A percentile compares a stretch with the other conserved stretches of the same genome.
These are phyloP conservation scores for Pelosia muscerda DNA, from an alignment of 2,888 invertebrate species.

Conservation along the genomic window DNA sequence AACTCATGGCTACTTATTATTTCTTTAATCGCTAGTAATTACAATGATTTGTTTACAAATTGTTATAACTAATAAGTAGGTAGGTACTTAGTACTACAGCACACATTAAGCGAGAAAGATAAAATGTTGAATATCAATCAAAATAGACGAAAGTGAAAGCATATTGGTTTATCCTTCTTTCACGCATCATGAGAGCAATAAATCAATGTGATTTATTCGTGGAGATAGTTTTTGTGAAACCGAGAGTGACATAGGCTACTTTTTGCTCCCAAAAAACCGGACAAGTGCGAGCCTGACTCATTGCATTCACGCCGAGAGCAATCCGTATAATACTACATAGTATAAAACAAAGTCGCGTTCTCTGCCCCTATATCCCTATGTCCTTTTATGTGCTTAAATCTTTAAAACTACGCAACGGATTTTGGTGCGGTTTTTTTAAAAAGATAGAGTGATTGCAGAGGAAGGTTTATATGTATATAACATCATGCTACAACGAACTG, in stretches of 20 bases:
- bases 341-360: too few relatives aligned
- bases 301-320: neutral
- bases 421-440: too few relatives aligned
- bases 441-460: too few relatives aligned
- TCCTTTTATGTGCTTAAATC: too few relatives aligned
- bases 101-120: neutral
- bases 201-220: neutral
- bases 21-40: neutral
- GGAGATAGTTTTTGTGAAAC: neutral
- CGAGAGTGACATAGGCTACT: neutral
- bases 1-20: neutral
- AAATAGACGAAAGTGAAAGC: neutral
- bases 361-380: too few relatives aligned
- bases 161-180: neutral
- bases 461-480: too few relatives aligned
- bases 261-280: neutral
- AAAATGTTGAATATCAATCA: neutral
- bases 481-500: too few relatives aligned
- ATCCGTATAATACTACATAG: too few relatives aligned
- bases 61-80: neutral
- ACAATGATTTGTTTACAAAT: neutral
- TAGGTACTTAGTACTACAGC: too few relatives aligned
- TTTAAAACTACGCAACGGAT: too few relatives aligned
- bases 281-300: neutral
- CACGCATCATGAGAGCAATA: neutral